Evolutionary conservation across 2,888 invertebrate species (phyloP).

Genomic region (Miltochrista miniata): DNA sequence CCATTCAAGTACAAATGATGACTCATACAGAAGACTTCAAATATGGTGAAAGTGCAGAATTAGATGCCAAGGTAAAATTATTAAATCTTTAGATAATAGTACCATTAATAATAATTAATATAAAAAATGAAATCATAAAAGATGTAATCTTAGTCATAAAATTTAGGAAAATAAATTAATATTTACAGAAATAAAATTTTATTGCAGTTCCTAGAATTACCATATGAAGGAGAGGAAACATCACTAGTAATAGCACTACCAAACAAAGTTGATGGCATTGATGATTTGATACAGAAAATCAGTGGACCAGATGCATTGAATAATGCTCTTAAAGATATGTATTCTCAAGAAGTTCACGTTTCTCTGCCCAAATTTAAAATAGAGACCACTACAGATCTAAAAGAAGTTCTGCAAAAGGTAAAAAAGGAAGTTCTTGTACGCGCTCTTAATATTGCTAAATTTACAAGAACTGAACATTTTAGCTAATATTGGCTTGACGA

Average conservation of each 20-base stretch:
- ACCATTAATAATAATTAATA: too few relatives aligned
- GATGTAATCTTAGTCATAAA: too few relatives aligned
- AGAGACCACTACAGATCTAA: slow-evolving; percentile 87
- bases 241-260: slow-evolving; percentile 90
- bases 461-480: too few relatives aligned
- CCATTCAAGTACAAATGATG: slow-evolving; percentile 88
- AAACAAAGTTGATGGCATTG: slow-evolving; percentile 85
- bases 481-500: too few relatives aligned
- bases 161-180: too few relatives aligned
- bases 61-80: slow-evolving; percentile 63
- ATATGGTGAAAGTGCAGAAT: slow-evolving; percentile 57
- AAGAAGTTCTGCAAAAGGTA: slow-evolving; percentile 84
- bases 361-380: slow-evolving; percentile 91
- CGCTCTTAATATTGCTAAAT: neutral
- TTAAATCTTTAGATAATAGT: too few relatives aligned
- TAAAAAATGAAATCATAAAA: too few relatives aligned
- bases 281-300: slow-evolving; percentile 84
- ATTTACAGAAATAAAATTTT: too few relatives aligned
- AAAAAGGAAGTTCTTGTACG: too few relatives aligned
- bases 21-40: slow-evolving; percentile 70
- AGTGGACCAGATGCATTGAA: slow-evolving; percentile 62
- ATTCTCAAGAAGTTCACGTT: slow-evolving; percentile 81
- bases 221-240: slow-evolving; percentile 86
- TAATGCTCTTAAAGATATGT: slow-evolving; percentile 69
- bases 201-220: slow-evolving; percentile 86